A percentile compares a stretch with the other conserved stretches of the same genome.
These are phyloP conservation scores for Alethe castanea DNA, from an alignment of 2,113 vertebrate species.

Conservation along the genomic window DNA sequence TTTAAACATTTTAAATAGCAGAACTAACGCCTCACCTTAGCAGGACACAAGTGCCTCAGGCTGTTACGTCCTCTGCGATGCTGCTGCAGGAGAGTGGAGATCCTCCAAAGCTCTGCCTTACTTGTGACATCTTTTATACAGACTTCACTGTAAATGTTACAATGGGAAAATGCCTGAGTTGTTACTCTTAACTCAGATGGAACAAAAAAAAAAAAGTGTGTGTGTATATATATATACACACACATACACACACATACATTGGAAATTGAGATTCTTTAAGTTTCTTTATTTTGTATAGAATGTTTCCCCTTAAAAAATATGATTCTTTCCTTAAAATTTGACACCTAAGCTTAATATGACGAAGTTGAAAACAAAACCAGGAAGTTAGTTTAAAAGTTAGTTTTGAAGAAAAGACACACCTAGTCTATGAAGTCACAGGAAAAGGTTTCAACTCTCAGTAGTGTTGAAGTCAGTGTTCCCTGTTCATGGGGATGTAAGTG, in stretches of 20 bases:
- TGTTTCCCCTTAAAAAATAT: background rate
- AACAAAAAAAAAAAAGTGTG: background rate
- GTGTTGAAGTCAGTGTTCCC: accelerated
- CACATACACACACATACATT: too few species aligned
- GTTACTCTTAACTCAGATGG: background rate
- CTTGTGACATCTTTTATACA: background rate
- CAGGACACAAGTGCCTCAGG: background rate
- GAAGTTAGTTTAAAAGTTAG: background rate
- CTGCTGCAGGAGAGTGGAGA: background rate
- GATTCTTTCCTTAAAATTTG: background rate
- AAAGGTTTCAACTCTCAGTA: background rate
- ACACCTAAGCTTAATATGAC: background rate
- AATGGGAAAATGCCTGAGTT: background rate
- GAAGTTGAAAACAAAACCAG: background rate
- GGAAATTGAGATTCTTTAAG: background rate
- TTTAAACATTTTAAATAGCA: constrained; percentile 35
- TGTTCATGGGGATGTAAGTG: accelerated
- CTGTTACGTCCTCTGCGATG: background rate
- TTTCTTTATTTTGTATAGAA: background rate
- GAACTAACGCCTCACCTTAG: background rate
- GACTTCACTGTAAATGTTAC: background rate
- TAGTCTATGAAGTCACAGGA: background rate
- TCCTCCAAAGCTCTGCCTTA: background rate
- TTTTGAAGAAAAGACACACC: background rate
- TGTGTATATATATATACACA: accelerated